These are phyloP conservation scores for Psettodes erumei DNA, from an alignment of 2,113 vertebrate genomes.

Conservation along the genomic window DNA sequence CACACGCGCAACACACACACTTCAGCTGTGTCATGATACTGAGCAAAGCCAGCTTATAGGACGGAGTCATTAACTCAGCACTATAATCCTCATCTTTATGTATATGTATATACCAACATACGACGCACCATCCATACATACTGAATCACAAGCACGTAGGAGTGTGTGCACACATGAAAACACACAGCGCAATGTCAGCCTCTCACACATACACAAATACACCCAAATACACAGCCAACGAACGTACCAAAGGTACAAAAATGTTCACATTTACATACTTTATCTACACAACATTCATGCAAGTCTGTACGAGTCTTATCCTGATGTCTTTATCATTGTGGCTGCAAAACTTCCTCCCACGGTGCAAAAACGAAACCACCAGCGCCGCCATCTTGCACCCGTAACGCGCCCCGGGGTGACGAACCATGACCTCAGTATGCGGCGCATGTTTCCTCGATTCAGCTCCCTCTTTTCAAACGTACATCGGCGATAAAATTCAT, in stretches of 20 bases:
- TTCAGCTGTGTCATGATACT: neutral
- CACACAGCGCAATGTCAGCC: neutral
- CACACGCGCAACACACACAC: neutral
- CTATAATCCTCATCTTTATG: conserved; percentile 5
- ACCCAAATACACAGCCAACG: no score
- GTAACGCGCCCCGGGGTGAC: no score
- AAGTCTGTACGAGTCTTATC: no score
- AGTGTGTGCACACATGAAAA: neutral
- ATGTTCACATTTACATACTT: neutral
- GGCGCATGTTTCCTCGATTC: no score
- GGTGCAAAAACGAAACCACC: no score
- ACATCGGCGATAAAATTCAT: neutral
- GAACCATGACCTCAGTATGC: no score
- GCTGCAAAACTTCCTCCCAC: no score
- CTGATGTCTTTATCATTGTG: no score
- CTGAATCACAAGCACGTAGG: neutral
- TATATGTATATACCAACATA: neutral
- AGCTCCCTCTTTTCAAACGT: no score
- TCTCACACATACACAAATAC: neutral
- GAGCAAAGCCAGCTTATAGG: neutral
- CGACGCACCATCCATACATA: neutral
- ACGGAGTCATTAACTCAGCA: neutral
- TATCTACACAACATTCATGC: neutral
- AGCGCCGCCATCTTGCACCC: no score
- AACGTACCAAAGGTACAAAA: no score